phyloP scores from a whole-genome alignment of 2,797 vertebrate genomes.

The Enteromius radiatus region DNA sequence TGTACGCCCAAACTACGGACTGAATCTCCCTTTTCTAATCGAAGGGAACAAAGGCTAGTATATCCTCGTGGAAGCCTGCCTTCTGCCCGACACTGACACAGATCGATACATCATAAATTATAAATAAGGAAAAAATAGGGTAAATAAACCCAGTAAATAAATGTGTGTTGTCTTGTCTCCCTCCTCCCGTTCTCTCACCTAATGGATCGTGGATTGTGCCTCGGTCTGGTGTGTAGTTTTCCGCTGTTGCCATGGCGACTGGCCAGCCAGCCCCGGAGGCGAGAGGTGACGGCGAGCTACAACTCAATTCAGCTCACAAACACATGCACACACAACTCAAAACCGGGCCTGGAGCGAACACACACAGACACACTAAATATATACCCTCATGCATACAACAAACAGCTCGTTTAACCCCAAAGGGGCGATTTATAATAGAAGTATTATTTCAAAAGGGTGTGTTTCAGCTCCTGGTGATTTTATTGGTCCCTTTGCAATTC shows the following conservation, averaged over 20 bases:
- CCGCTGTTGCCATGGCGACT: constrained; percentile 69
- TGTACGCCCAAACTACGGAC: background rate
- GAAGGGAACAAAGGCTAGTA: constrained; percentile 36
- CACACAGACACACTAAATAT: constrained; percentile 39
- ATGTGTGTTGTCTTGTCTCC: constrained; percentile 67
- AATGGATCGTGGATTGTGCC: constrained; percentile 71
- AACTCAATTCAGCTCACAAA: constrained; percentile 62
- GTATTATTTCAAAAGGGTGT: constrained; percentile 53
- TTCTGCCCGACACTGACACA: constrained; percentile 60
- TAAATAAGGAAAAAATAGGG: constrained; percentile 70
- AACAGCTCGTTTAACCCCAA: constrained; percentile 41
- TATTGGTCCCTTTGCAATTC: constrained; percentile 57
- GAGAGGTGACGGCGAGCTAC: constrained; percentile 68
- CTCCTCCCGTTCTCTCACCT: constrained; percentile 51
- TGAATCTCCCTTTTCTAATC: constrained; percentile 45
- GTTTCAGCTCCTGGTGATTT: constrained; percentile 62
- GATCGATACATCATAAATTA: constrained; percentile 76
- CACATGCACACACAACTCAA: constrained; percentile 48
- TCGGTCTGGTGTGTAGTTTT: constrained; percentile 60
- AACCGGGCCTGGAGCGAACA: constrained; percentile 45
- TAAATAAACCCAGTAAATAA: constrained; percentile 76
- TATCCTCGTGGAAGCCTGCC: constrained; percentile 36
- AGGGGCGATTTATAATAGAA: constrained; percentile 39
- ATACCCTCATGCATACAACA: constrained; percentile 29
- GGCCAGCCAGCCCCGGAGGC: constrained; percentile 65